phyloP scores from a whole-genome alignment of 2,797 vertebrate species.

The Notolabrus celidotus region DNA sequence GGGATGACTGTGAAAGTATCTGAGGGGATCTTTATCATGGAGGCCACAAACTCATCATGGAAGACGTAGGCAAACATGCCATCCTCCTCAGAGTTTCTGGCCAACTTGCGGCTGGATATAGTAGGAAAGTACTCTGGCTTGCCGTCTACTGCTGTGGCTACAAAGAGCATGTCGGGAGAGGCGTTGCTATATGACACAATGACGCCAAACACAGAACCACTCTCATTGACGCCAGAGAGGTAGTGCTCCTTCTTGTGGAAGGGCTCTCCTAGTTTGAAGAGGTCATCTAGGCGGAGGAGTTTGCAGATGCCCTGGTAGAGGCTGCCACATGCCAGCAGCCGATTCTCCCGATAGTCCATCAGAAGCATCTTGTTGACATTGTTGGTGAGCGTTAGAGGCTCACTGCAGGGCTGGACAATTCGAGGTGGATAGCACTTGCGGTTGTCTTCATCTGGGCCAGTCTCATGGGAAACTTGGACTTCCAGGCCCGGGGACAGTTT shows the following conservation, averaged over 20 bases:
- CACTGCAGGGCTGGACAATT: constrained; percentile 96
- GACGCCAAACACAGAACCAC: constrained; percentile 96
- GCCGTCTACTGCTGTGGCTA: constrained; percentile 96
- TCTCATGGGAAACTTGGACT: constrained; percentile 93
- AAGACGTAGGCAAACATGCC: constrained; percentile 99
- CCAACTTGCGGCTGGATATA: constrained; percentile 96
- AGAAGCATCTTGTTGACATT: constrained; percentile 99
- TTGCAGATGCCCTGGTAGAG: constrained; percentile 99
- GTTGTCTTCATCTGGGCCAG: constrained; percentile 97
- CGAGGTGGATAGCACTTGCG: constrained; percentile 98
- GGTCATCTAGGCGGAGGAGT: constrained; percentile 95
- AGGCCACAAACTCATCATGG: constrained; percentile 98
- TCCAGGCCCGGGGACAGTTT: constrained; percentile 94
- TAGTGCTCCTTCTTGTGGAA: constrained; percentile 99
- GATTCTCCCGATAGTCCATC: constrained; percentile 97
- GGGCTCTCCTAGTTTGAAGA: constrained; percentile 98
- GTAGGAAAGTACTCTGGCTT: constrained; percentile 99
- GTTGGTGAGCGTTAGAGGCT: constrained; percentile 93
- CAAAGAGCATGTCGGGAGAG: constrained; percentile 95
- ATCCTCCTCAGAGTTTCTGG: constrained; percentile 96
- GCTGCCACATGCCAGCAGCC: constrained; percentile 96
- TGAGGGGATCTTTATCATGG: constrained; percentile 99
- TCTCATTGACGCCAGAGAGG: constrained; percentile 97
- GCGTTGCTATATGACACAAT: constrained; percentile 94
- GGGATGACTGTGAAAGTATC: constrained; percentile 98